Conservation (phyloP, 2,113 vertebrate species). For the Ahaetulla prasina region DNA sequence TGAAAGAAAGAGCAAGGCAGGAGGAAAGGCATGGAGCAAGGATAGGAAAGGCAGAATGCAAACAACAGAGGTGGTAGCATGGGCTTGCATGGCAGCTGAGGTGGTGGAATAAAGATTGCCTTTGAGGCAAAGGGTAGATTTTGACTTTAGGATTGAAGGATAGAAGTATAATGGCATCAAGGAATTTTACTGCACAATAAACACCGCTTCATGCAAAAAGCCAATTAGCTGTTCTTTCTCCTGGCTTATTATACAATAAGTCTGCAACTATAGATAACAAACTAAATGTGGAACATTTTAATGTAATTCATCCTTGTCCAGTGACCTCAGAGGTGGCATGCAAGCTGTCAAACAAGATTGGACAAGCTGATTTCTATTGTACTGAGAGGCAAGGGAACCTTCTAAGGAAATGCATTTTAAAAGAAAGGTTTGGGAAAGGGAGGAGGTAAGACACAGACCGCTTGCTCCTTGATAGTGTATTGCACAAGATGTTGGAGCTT, state of each 20-base stretch:
- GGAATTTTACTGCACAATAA: no score
- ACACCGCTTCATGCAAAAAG: not conserved
- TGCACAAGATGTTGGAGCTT: not conserved
- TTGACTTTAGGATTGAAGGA: not conserved
- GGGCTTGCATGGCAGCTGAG: not conserved
- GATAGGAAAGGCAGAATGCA: not conserved
- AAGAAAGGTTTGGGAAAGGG: not conserved
- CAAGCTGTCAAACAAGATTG: not conserved
- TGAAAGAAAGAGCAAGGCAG: not conserved
- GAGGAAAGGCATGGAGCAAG: not conserved
- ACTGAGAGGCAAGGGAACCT: not conserved
- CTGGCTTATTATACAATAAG: not conserved
- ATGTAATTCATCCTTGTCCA: constrained; percentile 7
- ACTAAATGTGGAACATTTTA: constrained; percentile 21
- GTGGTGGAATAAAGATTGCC: not conserved
- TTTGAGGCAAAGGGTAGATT: not conserved
- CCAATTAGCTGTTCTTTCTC: not conserved
- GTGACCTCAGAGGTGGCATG: not conserved
- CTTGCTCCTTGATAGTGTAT: not conserved
- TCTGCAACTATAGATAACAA: not conserved
- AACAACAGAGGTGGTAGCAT: not conserved
- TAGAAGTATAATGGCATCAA: not conserved
- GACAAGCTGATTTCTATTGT: not conserved
- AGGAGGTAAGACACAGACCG: not conserved
- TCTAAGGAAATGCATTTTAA: constrained; percentile 5